A percentile compares a stretch with the other conserved stretches of the same genome.
These are phyloP conservation scores for Forbesichthys papilliferus DNA, from an alignment of 2,113 vertebrate genomes.

Conservation along the genomic window DNA sequence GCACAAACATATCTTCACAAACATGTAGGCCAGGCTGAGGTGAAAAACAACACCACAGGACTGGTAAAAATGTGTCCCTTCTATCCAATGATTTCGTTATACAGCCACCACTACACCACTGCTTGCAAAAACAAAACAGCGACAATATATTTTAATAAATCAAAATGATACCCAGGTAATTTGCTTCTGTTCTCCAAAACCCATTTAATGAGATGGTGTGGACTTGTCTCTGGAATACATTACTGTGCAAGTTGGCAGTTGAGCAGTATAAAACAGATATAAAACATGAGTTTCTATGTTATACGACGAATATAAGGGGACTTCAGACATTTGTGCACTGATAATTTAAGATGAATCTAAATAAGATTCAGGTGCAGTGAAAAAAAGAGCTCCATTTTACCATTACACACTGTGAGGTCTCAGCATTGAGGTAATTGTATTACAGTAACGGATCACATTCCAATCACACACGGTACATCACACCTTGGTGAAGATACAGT, in stretches of 20 bases:
- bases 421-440: neutral
- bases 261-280: slow-evolving; percentile 42
- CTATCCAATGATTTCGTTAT: neutral
- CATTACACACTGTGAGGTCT: neutral
- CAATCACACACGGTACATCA: too few relatives aligned
- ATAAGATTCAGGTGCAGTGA: slow-evolving; percentile 14
- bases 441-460: neutral
- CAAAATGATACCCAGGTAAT: slow-evolving; percentile 8
- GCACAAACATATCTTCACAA: too few relatives aligned
- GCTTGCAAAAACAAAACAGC: slow-evolving; percentile 7
- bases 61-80: neutral
- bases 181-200: slow-evolving; percentile 24
- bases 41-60: neutral
- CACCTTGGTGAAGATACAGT: too few relatives aligned
- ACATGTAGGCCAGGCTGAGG: neutral
- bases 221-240: neutral
- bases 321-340: slow-evolving; percentile 18
- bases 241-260: neutral
- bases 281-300: slow-evolving; percentile 14
- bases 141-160: slow-evolving; percentile 16
- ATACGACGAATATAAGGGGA: slow-evolving; percentile 18
- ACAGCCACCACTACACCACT: neutral
- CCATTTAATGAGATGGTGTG: slow-evolving; percentile 31
- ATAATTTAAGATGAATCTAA: slow-evolving; percentile 14
- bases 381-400: neutral